phyloP scores from a whole-genome alignment of 1,140 invertebrate species.

The Drosophila athabasca region DNA sequence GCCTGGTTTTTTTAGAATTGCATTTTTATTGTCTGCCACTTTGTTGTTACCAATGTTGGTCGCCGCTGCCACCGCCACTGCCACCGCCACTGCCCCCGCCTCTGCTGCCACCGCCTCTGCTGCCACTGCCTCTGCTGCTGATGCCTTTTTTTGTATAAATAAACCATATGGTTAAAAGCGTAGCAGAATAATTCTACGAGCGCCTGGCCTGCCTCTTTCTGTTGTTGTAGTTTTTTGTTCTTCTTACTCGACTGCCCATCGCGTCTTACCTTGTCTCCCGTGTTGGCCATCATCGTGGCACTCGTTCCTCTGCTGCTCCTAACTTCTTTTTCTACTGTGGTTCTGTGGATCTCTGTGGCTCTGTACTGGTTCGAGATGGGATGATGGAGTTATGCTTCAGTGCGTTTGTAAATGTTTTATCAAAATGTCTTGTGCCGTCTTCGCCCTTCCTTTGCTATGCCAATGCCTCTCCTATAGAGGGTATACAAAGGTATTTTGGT shows the following conservation, averaged over 20 bases:
- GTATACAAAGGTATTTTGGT: too few species aligned
- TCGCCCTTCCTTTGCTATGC: conserved; percentile 20
- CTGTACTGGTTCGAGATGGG: conserved; percentile 16
- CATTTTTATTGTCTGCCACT: conserved; percentile 81
- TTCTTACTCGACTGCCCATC: conserved; percentile 46
- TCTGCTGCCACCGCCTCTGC: background rate
- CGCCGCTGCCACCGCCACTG: conserved; percentile 8
- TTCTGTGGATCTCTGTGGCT: conserved; percentile 49
- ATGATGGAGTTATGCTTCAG: conserved; percentile 73
- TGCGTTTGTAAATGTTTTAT: conserved; percentile 81
- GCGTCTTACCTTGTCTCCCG: conserved; percentile 27
- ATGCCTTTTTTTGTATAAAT: conserved; percentile 69
- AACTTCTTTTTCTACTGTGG: conserved; percentile 31
- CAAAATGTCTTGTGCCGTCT: conserved; percentile 78
- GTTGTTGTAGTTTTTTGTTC: conserved; percentile 12
- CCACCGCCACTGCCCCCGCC: too few species aligned
- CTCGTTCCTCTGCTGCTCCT: conserved; percentile 29
- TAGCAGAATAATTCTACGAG: conserved; percentile 71
- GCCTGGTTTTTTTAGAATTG: conserved; percentile 70
- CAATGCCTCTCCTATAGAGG: conserved; percentile 15
- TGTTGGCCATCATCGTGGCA: background rate
- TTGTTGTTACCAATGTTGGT: conserved; percentile 74
- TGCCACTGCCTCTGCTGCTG: conserved; percentile 30
- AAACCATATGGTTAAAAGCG: conserved; percentile 82
- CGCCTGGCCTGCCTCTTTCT: conserved; percentile 22